A percentile compares a stretch with the other conserved stretches of the same genome.
Conservation (phyloP, 2,797 vertebrate species). For the Schizopygopsis pylzovi region DNA sequence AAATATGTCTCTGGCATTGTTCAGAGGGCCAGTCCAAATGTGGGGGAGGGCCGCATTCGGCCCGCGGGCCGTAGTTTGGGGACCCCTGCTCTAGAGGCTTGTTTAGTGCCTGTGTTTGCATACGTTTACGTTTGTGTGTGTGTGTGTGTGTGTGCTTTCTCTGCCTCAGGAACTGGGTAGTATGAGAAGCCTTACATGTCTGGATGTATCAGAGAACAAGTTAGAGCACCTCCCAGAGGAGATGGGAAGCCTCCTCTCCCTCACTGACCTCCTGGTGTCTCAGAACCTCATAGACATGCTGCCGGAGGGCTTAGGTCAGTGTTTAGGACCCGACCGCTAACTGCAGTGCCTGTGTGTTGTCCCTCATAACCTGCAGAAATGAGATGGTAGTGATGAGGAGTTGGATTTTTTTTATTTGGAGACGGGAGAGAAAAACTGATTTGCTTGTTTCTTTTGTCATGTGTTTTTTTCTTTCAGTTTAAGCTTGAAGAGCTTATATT, state of each 20-base stretch:
- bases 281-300: conserved; percentile 92
- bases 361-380: not conserved
- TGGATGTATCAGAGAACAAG: conserved; percentile 98
- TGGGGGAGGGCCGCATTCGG: too few relatives aligned
- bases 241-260: conserved; percentile 85
- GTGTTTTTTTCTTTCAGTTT: too few relatives aligned
- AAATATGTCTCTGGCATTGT: too few relatives aligned
- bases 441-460: not conserved
- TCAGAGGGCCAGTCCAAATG: too few relatives aligned
- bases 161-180: conserved; percentile 87
- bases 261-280: conserved; percentile 94
- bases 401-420: not conserved
- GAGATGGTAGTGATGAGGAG: not conserved
- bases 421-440: not conserved
- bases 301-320: conserved; percentile 91
- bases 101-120: not conserved
- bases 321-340: not conserved
- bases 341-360: not conserved
- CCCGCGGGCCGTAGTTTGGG: too few relatives aligned
- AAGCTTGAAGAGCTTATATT: not conserved
- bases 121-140: not conserved
- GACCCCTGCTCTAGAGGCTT: not conserved
- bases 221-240: conserved; percentile 93
- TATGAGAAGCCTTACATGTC: conserved; percentile 92
- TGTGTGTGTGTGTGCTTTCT: conserved; percentile 35